Base-by-base conservation (phyloP, 2,888 invertebrate genomes). In the Gortyna flavago region DNA sequence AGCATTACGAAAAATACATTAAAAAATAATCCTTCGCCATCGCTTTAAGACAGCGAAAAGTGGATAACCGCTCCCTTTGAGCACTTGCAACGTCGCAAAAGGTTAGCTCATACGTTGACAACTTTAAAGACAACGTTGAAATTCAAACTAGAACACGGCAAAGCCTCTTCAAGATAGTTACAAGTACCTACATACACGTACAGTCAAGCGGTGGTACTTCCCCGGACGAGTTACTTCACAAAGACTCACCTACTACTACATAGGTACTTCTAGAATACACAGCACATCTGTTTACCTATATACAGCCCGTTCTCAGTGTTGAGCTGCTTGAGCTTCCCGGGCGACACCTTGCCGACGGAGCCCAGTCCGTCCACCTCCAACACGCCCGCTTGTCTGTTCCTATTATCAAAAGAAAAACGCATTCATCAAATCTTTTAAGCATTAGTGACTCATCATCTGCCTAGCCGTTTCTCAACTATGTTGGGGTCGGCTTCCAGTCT, bases 271-370 rank as follows among this genome's bases (percentile, higher is more conserved):
- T n/a, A n/a, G 6, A n/a, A 59, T 59, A 62, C 0, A 35, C 9
- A 62, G 25, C 2, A 62, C 5, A 13, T 16, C 6, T 35, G 0
- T 32, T 68, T 95, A 98, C 99, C 99, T 90, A 99, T 98, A 95
- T 98, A 99, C 72, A 99, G 97, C 86, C 99, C 98, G 83, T 98
- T 98, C 91, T 99, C 98, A 21, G 98, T 98, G 93, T 99, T 98
- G 68, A 99, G 97, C 93, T 98, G 98, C 88, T 98, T 98, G 84
- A 99, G 97, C 91, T 98, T 98, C 71, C 99, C 99, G 0, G 99
- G 99, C 21, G 99, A 98, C 88, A 98, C 97, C 70, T 98, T 98
- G 1, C 98, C 98, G 44, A 98, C 97, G 9, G 98, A 98, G 72
- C 98, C 98, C 73, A 98, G 97, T 67, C 98, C 98, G 94, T 99